Conservation (phyloP, 92 coral and sea anemone species). For the Bergia puertoricense region DNA sequence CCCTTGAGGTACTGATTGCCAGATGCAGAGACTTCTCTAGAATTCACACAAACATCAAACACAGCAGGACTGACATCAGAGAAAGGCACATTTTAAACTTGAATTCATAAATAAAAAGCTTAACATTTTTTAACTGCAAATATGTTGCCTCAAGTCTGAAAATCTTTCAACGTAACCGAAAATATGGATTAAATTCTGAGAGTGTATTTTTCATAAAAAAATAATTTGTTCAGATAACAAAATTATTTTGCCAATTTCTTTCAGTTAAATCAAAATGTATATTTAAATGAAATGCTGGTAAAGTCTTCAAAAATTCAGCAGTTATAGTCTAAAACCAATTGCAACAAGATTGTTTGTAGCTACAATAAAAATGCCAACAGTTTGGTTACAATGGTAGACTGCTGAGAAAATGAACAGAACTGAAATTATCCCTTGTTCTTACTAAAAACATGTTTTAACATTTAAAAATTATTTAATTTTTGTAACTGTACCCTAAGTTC, state of each 20-base stretch:
- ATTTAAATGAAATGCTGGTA: no score
- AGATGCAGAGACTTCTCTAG: slow-evolving; percentile 4
- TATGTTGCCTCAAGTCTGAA: slow-evolving; percentile 13
- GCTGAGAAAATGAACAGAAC: neutral
- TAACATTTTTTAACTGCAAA: neutral
- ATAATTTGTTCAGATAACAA: no score
- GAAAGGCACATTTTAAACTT: neutral
- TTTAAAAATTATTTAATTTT: neutral
- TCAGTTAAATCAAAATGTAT: no score
- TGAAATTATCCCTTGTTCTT: no score
- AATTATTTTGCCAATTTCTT: no score
- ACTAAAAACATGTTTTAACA: no score
- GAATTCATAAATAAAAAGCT: neutral
- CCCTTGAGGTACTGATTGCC: neutral
- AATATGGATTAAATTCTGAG: neutral
- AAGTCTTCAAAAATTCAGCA: no score
- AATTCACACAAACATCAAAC: slow-evolving; percentile 7
- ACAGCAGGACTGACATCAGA: slow-evolving; percentile 3
- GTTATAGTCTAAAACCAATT: no score
- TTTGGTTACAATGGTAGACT: no score
- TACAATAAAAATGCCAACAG: no score
- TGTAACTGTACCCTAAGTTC: neutral
- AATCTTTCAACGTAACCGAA: neutral
- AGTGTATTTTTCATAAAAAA: neutral
- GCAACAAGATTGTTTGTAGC: no score